Base-by-base conservation (phyloP, 2,113 vertebrate genomes). In the Symphodus melops region DNA sequence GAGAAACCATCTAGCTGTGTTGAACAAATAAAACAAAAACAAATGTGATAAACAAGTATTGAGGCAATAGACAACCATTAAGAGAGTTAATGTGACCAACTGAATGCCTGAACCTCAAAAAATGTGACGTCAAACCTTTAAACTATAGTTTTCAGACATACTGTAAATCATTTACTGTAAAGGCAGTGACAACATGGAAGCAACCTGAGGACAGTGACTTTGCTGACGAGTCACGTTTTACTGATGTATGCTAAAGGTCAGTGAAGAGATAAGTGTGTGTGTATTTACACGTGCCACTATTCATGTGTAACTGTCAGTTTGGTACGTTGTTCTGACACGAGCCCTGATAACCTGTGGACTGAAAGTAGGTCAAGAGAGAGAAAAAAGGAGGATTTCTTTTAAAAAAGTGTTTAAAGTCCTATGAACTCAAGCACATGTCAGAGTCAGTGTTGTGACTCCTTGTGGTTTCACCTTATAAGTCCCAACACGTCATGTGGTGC, bases 251-350 rank as follows among this genome's bases (percentile, higher is more conserved):
- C 46, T 8, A 17, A 4, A 12, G 53, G 25, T 48, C 28, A 20
- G 8, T 10, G 39, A 9, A 41, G 39, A 41, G 8, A 44, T 51
- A 7, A 19, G 46, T 19, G 46, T 36, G 28, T 11, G 14, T 19
- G 46, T 48, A 14, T 48, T 48, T 39, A 39, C 39, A 21, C 9
- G 46, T 48, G 46, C 14, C 5, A 14, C 5, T 48, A 16, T 48
- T 5, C 20, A n/a, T 9, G 10, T 2, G n/a, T 37, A 20, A 23
- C n/a, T 55, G 53, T 49, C 36, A 14, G 23, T 42, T 28, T 81
- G 67, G 63, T 53, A 48, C 73, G 63, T 39, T 69, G 62, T 65
- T 78, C 51, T 65, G 37, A 68, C 23, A 39, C 5, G 11, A 28
- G 39, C 0, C 33, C 13, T 12, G 8, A 62, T 67, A 60, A 52